Base-by-base conservation (phyloP, 2,888 invertebrate genomes). In the Caenorhabditis angaria region DNA sequence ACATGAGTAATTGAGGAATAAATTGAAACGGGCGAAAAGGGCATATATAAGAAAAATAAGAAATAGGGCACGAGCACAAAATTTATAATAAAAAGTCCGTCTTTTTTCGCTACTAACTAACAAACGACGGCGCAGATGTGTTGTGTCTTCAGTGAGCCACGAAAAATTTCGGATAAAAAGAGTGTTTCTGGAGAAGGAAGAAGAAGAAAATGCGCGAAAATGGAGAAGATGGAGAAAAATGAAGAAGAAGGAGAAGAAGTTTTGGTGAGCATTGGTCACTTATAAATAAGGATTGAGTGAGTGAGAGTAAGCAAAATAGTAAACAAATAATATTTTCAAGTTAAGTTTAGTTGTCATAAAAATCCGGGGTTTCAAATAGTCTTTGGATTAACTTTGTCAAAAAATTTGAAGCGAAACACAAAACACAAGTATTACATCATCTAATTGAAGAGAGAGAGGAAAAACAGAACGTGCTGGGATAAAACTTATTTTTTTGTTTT, bases 21-120 rank as follows among this genome's bases (percentile, higher is more conserved):
- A 41, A 6, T 12, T 41, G 41, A 55, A 55, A 55, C 55, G n/a
- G 50, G 22, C 6, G 50, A 20, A 22, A 50, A 10, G 50, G 41
- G n/a, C n/a, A 12, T 14, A 18, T 18, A 41, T 32, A 32, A 8
- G 32, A 41, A 18, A 41, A 41, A 41, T 14, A 51, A 51, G 22
- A 51, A 25, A n/a, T n/a, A n/a, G n/a, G 14, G 25, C 20, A 22
- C 14, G 50, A 50, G 22, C 8, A 22, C 14, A 10, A 25, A n/a
- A 25, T 25, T 51, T 22, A 22, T 10, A 25, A 22, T 51, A 50
- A n/a, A 18, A 5, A n/a, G 50, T 20, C 50, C 50, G 35, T 61
- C 55, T 55, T 41, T 60, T 65, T 55, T 28, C 29, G 50, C n/a
- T n/a, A 35, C 61, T 62, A 41, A 28, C 64, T 59, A 58, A 64